Evolutionary conservation across 2,797 vertebrate species (phyloP).

Genomic region (Tarsius wallacei): DNA sequence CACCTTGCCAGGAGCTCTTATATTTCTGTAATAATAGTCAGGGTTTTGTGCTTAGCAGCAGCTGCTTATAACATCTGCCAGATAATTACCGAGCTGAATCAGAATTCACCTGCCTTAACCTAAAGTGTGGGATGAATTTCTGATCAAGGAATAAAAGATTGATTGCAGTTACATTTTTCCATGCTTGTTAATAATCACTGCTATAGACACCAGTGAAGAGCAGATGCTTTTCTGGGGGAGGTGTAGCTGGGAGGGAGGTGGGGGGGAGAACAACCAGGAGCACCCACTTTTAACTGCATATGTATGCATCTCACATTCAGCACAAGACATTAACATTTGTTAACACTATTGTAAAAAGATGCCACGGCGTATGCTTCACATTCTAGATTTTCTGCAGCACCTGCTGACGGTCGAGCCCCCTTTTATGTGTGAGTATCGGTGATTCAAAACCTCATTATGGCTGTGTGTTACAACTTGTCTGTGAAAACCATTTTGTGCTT

Average conservation of each 20-base stretch:
- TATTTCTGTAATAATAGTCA: conserved; percentile 87
- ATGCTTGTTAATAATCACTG: conserved; percentile 89
- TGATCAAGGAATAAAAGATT: conserved; percentile 91
- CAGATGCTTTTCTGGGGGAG: conserved; percentile 90
- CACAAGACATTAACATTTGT: conserved; percentile 93
- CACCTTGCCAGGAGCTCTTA: conserved; percentile 89
- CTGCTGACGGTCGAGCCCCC: conserved; percentile 97
- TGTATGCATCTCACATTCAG: conserved; percentile 90
- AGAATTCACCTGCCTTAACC: conserved; percentile 91
- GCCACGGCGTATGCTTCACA: conserved; percentile 94
- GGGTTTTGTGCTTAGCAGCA: conserved; percentile 85
- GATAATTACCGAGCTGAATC: conserved; percentile 90
- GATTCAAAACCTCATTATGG: conserved; percentile 92
- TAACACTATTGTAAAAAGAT: conserved; percentile 95
- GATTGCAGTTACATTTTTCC: conserved; percentile 89
- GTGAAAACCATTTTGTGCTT: conserved; percentile 91
- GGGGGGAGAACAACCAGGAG: conserved; percentile 77
- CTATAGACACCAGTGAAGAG: conserved; percentile 88
- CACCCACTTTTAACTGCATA: conserved; percentile 88
- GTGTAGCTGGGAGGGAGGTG: conserved; percentile 86
- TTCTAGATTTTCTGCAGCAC: conserved; percentile 98
- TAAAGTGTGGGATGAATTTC: conserved; percentile 89
- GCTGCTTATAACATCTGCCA: conserved; percentile 91
- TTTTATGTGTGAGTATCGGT: conserved; percentile 99
- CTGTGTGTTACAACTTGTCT: conserved; percentile 90